A percentile compares a stretch with the other conserved stretches of the same genome.
Evolutionary conservation across 2,797 vertebrate genomes (phyloP).

Genomic region (Anguilla megastoma): DNA sequence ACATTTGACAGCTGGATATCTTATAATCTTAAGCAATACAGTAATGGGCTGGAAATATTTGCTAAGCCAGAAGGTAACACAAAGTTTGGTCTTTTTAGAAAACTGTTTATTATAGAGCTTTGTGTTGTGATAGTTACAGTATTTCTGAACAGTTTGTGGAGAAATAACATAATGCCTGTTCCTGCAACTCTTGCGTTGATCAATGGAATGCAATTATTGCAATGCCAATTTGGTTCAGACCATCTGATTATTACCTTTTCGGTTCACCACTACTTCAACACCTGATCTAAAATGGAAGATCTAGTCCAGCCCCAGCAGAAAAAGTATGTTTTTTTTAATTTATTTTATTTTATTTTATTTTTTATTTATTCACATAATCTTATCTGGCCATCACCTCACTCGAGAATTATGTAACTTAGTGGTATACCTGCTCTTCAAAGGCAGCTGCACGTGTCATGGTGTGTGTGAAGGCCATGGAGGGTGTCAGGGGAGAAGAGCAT

Average conservation of each 20-base stretch:
- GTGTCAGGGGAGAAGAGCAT: neutral
- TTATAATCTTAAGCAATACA: neutral
- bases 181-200: neutral
- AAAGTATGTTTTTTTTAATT: neutral
- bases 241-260: conserved; percentile 1
- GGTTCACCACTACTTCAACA: neutral
- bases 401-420: neutral
- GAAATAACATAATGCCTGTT: neutral
- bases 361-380: neutral
- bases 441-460: neutral
- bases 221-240: neutral
- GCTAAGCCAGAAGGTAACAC: neutral
- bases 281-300: neutral
- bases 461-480: neutral
- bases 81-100: neutral
- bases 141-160: too few relatives aligned
- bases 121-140: neutral
- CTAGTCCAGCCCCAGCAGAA: neutral
- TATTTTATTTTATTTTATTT: neutral
- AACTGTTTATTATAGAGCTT: neutral
- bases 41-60: neutral
- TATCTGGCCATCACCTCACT: neutral
- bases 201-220: neutral
- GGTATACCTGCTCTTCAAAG: neutral
- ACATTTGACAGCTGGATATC: neutral